phyloP scores from a whole-genome alignment of 2,888 invertebrate genomes.

The Geophilus truncorum region DNA sequence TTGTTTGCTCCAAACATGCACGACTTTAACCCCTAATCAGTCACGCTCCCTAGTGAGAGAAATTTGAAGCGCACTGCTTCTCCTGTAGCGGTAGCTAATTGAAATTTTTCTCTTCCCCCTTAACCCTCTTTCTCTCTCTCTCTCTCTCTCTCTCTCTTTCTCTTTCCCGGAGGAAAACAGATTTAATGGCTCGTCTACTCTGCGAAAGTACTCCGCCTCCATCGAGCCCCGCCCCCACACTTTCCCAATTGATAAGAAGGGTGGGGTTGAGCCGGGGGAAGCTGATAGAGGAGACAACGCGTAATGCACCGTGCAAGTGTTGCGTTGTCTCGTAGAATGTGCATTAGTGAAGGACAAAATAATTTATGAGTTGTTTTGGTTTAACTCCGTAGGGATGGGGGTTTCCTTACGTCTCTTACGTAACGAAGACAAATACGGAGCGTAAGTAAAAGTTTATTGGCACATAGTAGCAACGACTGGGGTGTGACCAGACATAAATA shows the following conservation, averaged over 20 bases:
- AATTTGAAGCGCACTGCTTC: conserved; percentile 36
- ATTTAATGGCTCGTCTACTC: conserved; percentile 8
- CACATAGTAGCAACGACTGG: neutral
- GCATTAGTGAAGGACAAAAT: conserved; percentile 6
- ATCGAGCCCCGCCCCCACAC: conserved; percentile 28
- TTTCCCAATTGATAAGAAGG: conserved; percentile 34
- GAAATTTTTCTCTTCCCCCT: conserved; percentile 42
- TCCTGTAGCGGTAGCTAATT: conserved; percentile 39
- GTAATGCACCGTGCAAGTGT: conserved; percentile 32
- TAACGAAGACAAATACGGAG: neutral
- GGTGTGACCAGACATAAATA: neutral
- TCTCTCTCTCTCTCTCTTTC: conserved; percentile 36
- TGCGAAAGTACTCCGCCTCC: conserved; percentile 3
- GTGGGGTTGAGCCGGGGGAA: conserved; percentile 25
- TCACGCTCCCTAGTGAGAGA: conserved; percentile 1
- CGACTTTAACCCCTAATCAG: neutral
- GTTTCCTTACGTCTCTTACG: neutral
- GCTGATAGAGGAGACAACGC: conserved; percentile 32
- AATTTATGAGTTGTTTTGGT: conserved; percentile 28
- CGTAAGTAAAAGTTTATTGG: neutral
- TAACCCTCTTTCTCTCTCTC: conserved; percentile 41
- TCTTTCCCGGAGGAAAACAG: conserved; percentile 34
- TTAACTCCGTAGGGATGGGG: neutral
- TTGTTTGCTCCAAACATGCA: neutral
- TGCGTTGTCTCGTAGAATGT: conserved; percentile 34